Evolutionary conservation across 1,140 invertebrate species (phyloP), one percentile per base, ranked within the genome.

Genomic region (Neodiprion fabricii): DNA sequence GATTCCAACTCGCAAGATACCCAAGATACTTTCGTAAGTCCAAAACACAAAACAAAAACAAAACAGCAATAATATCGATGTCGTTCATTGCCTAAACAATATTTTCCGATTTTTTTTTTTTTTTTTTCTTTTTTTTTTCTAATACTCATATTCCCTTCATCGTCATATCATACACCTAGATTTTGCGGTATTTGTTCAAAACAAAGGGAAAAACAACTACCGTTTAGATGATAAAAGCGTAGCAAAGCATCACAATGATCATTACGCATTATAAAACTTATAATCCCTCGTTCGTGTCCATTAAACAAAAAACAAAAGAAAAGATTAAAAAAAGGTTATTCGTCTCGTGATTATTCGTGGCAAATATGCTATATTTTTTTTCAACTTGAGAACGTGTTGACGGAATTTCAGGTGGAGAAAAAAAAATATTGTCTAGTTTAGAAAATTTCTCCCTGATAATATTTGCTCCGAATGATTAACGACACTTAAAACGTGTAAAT

Each of bases 1-100:
- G 81, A 93, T 99, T 87, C 98, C 98, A 84, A 99, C 98, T 67
- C 92, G 95, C 88, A 96, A 94, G 89, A 93, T 99, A 85, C 98
- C 97, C 82, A 98, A 98, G 90, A 95, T 96, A 81, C 91, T 96
- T 87, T 95, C 95, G 95, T 96, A 91, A 94, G 95, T 95, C 83
- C 4, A 5, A 14, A 61, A 61, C 11, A 11, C 11, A 61, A 77
- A 76, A 78, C 49, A 77, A 50, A 67, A 77, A 74, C 21, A 77
- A 71, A 75, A 70, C 67, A 61, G n/a, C 0, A 61, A 5, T 61
- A 12, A 61, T 61, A 72, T 49, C 23, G 72, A 48, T 73, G 70
- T 74, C 17, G 11, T n/a, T 76, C 71, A 73, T 73, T 70, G 76
- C 69, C 75, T 72, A 28, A 53, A 77, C 50, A 61, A 11, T 65